Conservation (phyloP, 2,113 vertebrate genomes). For the Bothrops jararaca region DNA sequence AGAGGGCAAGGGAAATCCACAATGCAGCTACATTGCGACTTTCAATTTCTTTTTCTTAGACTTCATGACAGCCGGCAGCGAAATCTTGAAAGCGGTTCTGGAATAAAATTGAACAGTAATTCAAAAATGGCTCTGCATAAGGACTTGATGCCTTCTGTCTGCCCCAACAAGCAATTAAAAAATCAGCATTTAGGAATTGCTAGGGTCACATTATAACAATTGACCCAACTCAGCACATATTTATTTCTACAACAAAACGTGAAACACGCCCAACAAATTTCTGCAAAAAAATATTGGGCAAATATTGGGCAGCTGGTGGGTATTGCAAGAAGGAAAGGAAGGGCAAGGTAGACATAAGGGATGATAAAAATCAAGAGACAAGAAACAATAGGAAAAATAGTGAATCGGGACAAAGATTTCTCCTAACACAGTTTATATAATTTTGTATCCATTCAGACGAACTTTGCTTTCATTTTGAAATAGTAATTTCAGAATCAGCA, state of each 20-base stretch:
- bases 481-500: not conserved
- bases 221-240: not conserved
- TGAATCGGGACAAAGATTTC: not conserved
- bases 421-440: not conserved
- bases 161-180: not conserved
- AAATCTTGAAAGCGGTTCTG: conserved; percentile 97
- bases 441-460: not conserved
- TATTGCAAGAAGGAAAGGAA: not conserved
- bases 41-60: conserved; percentile 97
- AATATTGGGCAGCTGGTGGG: not conserved
- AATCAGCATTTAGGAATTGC: not conserved
- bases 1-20: not conserved
- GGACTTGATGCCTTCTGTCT: not conserved
- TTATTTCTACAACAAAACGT: not conserved
- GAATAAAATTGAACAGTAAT: conserved; percentile 36
- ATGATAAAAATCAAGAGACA: not conserved
- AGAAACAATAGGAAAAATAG: not conserved
- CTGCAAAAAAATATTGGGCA: not conserved
- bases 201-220: not conserved
- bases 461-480: not conserved
- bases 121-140: not conserved
- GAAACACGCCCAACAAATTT: not conserved
- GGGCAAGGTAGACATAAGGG: not conserved
- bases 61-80: conserved; percentile 90
- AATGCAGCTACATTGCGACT: conserved; percentile 53